A percentile compares a stretch with the other conserved stretches of the same genome.
Conservation (phyloP, 2,113 vertebrate genomes). For the Saguinus imperator region DNA sequence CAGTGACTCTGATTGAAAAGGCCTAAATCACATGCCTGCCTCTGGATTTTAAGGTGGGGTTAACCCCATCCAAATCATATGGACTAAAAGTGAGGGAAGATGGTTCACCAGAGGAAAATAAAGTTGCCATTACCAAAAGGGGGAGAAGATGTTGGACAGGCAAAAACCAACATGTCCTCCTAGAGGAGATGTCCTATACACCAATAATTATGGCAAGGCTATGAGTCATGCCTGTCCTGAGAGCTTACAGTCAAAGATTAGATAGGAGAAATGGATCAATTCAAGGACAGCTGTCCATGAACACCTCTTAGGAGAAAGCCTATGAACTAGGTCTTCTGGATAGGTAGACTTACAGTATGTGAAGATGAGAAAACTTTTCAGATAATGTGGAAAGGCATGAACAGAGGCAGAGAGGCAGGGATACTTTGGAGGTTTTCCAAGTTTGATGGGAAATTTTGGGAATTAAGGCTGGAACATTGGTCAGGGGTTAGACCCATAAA, state of each 20-base stretch:
- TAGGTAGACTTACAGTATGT: background rate
- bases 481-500: background rate
- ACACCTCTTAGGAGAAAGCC: background rate
- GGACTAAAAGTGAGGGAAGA: background rate
- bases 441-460: background rate
- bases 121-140: background rate
- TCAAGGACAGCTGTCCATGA: background rate
- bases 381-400: background rate
- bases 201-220: background rate
- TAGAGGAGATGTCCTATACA: background rate
- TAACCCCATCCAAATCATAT: background rate
- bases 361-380: background rate
- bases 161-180: background rate
- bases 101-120: background rate
- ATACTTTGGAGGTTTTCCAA: background rate
- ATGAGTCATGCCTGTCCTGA: background rate
- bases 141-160: background rate
- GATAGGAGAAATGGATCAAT: background rate
- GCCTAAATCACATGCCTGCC: background rate
- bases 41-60: background rate
- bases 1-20: background rate
- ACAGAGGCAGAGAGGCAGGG: background rate
- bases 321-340: background rate
- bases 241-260: background rate
- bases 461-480: background rate